Evolutionary conservation across 2,113 vertebrate genomes (phyloP).

Genomic region (Protomyctophum bolini): DNA sequence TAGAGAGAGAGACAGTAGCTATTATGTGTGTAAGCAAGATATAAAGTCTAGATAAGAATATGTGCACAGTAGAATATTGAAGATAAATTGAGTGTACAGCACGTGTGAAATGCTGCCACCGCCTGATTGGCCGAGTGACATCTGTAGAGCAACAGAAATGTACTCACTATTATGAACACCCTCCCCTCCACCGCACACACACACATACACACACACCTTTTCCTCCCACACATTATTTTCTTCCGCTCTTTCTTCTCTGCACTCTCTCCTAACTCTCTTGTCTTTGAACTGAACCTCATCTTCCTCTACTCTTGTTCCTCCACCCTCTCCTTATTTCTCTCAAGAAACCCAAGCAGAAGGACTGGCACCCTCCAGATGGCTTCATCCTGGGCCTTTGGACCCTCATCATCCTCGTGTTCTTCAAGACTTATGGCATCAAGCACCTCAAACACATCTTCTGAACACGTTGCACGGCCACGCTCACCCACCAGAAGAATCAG

Average conservation of each 20-base stretch:
- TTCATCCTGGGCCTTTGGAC: conserved; percentile 98
- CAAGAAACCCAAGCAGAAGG: conserved; percentile 94
- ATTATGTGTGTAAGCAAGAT: background rate
- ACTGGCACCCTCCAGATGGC: conserved; percentile 98
- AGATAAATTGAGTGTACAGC: conserved; percentile 32
- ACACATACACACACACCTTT: too few species aligned
- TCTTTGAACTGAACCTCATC: background rate
- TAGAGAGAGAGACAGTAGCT: background rate
- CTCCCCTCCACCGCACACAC: too few species aligned
- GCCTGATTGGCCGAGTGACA: conserved; percentile 61
- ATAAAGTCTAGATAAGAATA: too few species aligned
- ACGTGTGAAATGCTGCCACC: conserved; percentile 11
- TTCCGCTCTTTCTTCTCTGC: background rate
- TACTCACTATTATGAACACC: conserved; percentile 41
- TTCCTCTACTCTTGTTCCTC: background rate
- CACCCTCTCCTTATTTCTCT: background rate
- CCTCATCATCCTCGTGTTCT: conserved; percentile 96
- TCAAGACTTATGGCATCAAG: conserved; percentile 94
- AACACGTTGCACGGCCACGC: conserved; percentile 24
- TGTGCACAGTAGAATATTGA: background rate
- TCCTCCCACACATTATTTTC: conserved; percentile 39
- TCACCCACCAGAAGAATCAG: conserved; percentile 1
- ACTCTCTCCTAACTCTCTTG: background rate
- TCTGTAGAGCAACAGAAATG: conserved; percentile 52
- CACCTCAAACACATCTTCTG: conserved; percentile 98